Percentiles rank a stretch among this genome's conserved stretches.
Conservation (phyloP, 53 echinoderm and acorn worm genomes). For the Paracentrotus lividus region DNA sequence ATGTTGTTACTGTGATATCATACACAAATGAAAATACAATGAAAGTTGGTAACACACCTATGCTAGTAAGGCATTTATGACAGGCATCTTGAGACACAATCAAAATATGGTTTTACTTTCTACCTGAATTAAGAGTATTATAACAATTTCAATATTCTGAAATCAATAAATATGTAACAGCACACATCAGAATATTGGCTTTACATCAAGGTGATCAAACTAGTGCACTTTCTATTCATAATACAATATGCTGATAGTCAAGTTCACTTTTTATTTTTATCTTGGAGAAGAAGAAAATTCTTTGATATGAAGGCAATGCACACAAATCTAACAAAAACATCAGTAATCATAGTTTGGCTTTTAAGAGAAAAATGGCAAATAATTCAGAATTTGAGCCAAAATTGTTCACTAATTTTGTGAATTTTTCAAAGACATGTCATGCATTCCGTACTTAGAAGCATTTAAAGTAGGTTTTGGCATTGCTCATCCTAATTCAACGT, state of each 20-base stretch:
- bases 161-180: slow-evolving; percentile 27
- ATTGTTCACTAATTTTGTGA: not conserved
- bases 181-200: not conserved
- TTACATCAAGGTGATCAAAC: slow-evolving; percentile 8
- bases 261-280: too few relatives aligned
- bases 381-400: not conserved
- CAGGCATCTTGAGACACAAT: not conserved
- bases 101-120: not conserved
- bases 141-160: not conserved
- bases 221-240: slow-evolving; percentile 1
- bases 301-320: not conserved
- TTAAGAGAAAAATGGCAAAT: not conserved
- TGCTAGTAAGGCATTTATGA: not conserved
- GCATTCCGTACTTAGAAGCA: not conserved
- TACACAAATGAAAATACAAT: not conserved
- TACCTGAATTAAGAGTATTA: not conserved
- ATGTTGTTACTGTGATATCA: too few relatives aligned
- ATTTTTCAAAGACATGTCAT: not conserved
- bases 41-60: not conserved
- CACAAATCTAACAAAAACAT: not conserved
- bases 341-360: not conserved
- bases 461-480: slow-evolving; percentile 11
- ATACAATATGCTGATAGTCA: too few relatives aligned
- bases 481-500: not conserved
- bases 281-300: not conserved